Conservation (phyloP, 2,113 vertebrate genomes). For the Tetrax tetrax region DNA sequence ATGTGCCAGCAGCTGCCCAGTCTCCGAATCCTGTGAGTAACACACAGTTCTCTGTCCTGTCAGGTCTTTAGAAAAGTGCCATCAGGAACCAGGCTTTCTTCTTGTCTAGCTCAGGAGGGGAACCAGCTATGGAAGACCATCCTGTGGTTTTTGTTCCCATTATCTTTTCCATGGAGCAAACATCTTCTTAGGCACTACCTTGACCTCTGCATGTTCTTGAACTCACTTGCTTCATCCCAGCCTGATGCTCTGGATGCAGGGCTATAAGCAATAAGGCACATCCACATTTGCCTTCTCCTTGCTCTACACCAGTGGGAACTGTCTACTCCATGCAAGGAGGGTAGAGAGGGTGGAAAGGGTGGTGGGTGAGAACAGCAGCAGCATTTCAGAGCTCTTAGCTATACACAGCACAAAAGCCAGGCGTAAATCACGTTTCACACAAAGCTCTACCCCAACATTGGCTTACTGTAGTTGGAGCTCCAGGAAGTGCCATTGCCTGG, state of each 20-base stretch:
- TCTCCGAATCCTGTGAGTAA: constrained; percentile 91
- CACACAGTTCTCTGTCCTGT: background rate
- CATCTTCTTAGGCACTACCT: background rate
- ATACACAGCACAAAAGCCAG: background rate
- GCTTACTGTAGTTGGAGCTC: background rate
- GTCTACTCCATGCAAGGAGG: background rate
- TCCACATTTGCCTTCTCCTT: background rate
- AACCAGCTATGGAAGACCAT: background rate
- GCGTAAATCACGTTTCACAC: background rate
- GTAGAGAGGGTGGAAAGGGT: background rate
- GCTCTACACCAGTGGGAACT: background rate
- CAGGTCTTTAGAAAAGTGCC: background rate
- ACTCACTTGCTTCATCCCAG: background rate
- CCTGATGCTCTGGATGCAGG: background rate
- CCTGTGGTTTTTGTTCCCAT: background rate
- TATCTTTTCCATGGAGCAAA: background rate
- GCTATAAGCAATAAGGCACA: background rate
- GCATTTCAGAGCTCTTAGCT: background rate
- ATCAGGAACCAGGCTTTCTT: background rate
- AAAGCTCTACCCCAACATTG: background rate
- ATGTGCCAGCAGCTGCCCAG: constrained; percentile 92
- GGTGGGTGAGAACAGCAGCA: background rate
- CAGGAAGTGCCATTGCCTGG: background rate
- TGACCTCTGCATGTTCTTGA: background rate
- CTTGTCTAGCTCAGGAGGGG: background rate